Base-by-base conservation (phyloP, 2,113 vertebrate species). In the Ciconia stormi region DNA sequence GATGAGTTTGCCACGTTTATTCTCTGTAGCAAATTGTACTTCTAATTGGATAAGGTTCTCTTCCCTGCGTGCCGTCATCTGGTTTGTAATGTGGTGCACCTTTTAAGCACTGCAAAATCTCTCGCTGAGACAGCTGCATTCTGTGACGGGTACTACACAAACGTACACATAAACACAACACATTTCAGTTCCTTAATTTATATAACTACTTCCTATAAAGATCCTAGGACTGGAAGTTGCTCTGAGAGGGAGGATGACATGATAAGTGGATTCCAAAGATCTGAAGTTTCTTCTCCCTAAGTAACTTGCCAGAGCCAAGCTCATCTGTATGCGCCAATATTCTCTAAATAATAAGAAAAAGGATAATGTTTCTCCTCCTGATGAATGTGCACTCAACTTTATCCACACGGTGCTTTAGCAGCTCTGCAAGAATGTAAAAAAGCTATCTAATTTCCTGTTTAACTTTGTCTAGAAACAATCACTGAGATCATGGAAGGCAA, bases 31-130 rank as follows among this genome's bases (percentile, higher is more conserved):
- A 83, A 95, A 90, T 42, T 89, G 72, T 56, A 92, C 38, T 94
- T 91, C 86, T 93, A 95, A 92, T 56, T 96, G 95, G 82, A 74
- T 78, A 82, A 92, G 55, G 44, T 83, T 96, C 76, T 89, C 56
- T 82, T 90, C 67, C 40, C 63, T 0, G 17, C 0, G 0, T 49
- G 69, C 90, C 17, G 6, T 94, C 93, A 79, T 69, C 82, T 83
- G 67, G 38, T 81, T 90, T 92, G 86, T 71, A 62, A 93, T 16
- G 47, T 17, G 62, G 52, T 44, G 81, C 44, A 84, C 77, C 74
- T 87, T 90, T 69, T 36, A 95, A 95, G 83, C 70, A 71, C 81
- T 72, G 65, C 56, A 87, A 71, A 78, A 87, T 66, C 81, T 79
- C 89, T 53, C 38, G 66, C 82, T 63, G 77, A 93, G 86, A 87